phyloP scores from a whole-genome alignment of 2,113 vertebrate genomes.

The Pycnonotus jocosus region DNA sequence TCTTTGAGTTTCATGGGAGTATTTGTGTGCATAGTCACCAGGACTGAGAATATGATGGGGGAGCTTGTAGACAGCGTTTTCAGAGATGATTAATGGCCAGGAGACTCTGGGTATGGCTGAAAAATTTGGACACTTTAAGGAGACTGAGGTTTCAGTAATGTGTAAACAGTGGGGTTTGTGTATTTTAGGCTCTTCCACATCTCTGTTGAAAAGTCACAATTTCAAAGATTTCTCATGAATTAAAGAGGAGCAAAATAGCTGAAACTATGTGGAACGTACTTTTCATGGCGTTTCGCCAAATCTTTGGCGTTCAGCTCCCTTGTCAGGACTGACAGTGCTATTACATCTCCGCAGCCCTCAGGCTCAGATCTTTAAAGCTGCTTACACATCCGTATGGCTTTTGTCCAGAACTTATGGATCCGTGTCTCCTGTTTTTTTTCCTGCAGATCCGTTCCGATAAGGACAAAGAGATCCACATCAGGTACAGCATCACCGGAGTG shows the following conservation, averaged over 20 bases:
- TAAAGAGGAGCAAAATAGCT: not conserved
- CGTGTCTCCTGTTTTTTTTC: conserved; percentile 1
- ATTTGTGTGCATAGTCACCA: not conserved
- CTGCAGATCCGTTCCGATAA: conserved; percentile 94
- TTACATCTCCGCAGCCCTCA: not conserved
- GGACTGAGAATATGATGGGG: not conserved
- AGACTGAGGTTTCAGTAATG: not conserved
- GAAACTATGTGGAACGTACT: not conserved
- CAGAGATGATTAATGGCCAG: not conserved
- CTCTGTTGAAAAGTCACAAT: not conserved
- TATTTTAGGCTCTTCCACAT: not conserved
- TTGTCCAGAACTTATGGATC: not conserved
- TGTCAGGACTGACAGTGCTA: not conserved
- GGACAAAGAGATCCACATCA: conserved; percentile 90
- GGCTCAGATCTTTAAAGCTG: not conserved
- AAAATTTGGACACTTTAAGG: not conserved
- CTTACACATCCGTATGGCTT: not conserved
- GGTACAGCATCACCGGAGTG: conserved; percentile 94
- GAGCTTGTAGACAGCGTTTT: not conserved
- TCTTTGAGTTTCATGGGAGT: not conserved
- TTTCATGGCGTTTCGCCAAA: not conserved
- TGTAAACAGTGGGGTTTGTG: not conserved
- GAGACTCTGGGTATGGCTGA: not conserved
- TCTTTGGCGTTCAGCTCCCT: not conserved
- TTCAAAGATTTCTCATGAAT: not conserved